A percentile compares a stretch with the other conserved stretches of the same genome.
Conservation (phyloP, 2,113 vertebrate genomes). For the Nycticebus coucang region DNA sequence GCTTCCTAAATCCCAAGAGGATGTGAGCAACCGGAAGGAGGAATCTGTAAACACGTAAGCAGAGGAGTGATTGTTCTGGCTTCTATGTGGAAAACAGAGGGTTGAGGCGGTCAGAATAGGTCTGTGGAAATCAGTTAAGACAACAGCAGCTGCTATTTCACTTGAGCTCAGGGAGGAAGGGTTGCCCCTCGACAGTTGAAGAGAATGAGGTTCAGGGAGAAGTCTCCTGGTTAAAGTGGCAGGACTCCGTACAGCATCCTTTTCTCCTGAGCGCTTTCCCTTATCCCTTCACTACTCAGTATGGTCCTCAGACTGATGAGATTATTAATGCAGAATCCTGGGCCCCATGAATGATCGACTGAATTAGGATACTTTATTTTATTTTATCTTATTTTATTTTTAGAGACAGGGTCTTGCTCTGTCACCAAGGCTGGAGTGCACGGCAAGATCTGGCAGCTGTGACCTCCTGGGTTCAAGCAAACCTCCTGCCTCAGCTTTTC, state of each 20-base stretch:
- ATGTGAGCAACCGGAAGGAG: not conserved
- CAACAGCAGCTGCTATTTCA: not conserved
- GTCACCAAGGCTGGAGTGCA: too few species aligned
- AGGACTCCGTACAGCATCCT: not conserved
- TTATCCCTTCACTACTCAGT: not conserved
- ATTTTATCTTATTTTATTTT: too few species aligned
- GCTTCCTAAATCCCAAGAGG: too few species aligned
- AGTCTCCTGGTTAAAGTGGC: not conserved
- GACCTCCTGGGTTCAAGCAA: too few species aligned
- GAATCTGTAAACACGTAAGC: not conserved
- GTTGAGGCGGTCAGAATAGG: not conserved
- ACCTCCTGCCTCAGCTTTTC: too few species aligned
- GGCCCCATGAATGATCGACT: rapidly evolving
- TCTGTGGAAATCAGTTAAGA: not conserved
- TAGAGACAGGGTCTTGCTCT: too few species aligned
- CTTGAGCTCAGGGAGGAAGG: not conserved
- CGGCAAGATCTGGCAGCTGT: too few species aligned
- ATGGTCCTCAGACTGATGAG: not conserved
- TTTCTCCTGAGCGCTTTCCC: not conserved
- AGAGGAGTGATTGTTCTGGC: too few species aligned
- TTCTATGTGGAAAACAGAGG: not conserved
- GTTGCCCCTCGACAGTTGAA: not conserved
- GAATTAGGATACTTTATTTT: too few species aligned
- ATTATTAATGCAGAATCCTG: not conserved
- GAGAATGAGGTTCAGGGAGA: not conserved